phyloP scores from a whole-genome alignment of 2,113 vertebrate genomes.

The Tragelaphus strepsiceros region DNA sequence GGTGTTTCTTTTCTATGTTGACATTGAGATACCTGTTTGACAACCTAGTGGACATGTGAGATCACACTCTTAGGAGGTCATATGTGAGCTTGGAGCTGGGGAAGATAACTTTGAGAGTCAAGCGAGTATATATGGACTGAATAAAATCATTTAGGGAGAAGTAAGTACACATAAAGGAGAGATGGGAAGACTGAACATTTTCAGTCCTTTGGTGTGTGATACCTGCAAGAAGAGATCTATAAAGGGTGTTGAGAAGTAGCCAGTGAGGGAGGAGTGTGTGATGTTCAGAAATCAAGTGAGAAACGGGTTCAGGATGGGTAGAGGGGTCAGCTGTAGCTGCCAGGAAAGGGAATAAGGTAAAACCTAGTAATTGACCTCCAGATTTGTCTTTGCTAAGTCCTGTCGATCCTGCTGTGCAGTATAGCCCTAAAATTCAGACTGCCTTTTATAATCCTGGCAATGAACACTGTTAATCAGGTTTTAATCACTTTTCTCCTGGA shows the following conservation, averaged over 20 bases:
- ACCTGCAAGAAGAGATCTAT: not conserved
- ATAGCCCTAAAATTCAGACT: not conserved
- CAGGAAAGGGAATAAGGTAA: not conserved
- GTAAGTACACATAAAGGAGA: not conserved
- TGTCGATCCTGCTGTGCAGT: not conserved
- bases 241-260: not conserved
- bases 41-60: not conserved
- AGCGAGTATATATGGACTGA: not conserved
- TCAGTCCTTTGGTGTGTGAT: not conserved
- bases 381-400: conserved; percentile 13
- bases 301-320: not conserved
- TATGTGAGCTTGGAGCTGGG: not conserved
- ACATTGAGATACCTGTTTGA: not conserved
- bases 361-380: not conserved
- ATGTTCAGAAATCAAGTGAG: not conserved
- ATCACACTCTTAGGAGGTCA: not conserved
- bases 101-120: not conserved
- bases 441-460: not conserved
- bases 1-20: not conserved
- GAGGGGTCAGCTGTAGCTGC: not conserved
- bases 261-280: not conserved
- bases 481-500: not conserved
- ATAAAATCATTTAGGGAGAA: not conserved
- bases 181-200: not conserved
- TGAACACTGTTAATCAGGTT: not conserved